Conservation (phyloP, 2,797 vertebrate genomes). For the Limnodromus scolopaceus region DNA sequence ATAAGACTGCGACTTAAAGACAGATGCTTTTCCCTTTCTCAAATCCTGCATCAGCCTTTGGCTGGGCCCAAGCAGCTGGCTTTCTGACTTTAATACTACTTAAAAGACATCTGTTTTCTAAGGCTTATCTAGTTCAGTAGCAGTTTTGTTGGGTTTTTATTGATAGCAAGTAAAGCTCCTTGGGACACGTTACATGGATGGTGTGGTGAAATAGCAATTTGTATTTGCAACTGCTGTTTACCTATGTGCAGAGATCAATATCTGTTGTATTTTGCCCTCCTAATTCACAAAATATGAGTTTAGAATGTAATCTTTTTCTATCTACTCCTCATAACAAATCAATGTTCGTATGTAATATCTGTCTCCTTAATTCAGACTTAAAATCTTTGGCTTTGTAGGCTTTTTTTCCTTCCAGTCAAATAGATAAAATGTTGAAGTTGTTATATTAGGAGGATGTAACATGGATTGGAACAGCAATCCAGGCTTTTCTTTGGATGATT, state of each 20-base stretch:
- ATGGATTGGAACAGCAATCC: background rate
- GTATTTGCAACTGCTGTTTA: constrained; percentile 14
- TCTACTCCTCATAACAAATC: constrained; percentile 31
- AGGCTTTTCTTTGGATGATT: background rate
- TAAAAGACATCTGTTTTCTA: constrained; percentile 44
- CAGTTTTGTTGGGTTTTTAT: constrained; percentile 6
- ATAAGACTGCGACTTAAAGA: background rate
- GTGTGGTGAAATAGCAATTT: background rate
- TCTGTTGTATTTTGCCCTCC: background rate
- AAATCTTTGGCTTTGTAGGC: background rate
- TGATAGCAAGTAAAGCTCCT: background rate
- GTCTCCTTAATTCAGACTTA: constrained; percentile 26
- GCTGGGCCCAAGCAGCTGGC: background rate
- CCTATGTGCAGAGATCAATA: background rate
- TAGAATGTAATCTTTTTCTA: constrained; percentile 19
- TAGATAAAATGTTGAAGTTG: background rate
- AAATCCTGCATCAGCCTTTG: background rate
- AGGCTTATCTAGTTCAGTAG: constrained; percentile 22
- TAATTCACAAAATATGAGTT: constrained; percentile 28
- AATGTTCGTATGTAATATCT: constrained; percentile 5
- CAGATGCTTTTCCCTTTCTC: background rate
- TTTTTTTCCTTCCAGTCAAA: background rate
- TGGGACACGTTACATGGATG: background rate
- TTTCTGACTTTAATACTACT: constrained; percentile 40
- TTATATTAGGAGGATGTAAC: background rate